Conservation (phyloP, 2,888 invertebrate genomes). For the Cheilosia vulpina region DNA sequence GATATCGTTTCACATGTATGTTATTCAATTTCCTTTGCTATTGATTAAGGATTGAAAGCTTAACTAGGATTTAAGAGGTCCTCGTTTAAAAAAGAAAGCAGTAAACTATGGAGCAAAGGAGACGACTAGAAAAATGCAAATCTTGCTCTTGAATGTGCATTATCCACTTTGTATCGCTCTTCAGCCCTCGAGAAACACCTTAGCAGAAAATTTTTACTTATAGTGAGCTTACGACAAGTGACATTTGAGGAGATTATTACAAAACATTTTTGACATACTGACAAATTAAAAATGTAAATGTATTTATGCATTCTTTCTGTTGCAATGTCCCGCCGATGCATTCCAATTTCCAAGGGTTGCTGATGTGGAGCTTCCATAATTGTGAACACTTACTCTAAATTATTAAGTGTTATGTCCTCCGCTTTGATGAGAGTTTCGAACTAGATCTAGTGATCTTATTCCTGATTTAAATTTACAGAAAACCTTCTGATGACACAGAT, state of each 20-base stretch:
- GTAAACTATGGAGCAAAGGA: constrained; percentile 12
- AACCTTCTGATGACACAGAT: too few species aligned
- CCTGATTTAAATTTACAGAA: too few species aligned
- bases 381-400: not conserved
- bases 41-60: constrained; percentile 65
- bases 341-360: too few species aligned
- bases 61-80: constrained; percentile 56
- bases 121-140: constrained; percentile 41
- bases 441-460: too few species aligned
- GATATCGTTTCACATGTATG: constrained; percentile 21
- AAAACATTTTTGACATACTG: not conserved
- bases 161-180: constrained; percentile 37
- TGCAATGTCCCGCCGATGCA: too few species aligned
- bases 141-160: constrained; percentile 49
- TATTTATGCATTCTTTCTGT: too few species aligned
- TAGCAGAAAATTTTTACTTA: constrained; percentile 32
- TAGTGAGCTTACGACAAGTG: constrained; percentile 23
- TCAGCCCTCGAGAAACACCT: constrained; percentile 20
- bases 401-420: too few species aligned
- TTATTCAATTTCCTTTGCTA: constrained; percentile 49
- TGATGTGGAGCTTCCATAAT: not conserved
- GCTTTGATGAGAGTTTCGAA: too few species aligned
- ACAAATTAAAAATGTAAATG: too few species aligned
- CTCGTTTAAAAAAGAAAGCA: constrained; percentile 55
- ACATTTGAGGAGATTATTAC: constrained; percentile 5